These are phyloP conservation scores for Siphonodentalium dalli DNA, from an alignment of 2,888 invertebrate species.

Conservation along the genomic window DNA sequence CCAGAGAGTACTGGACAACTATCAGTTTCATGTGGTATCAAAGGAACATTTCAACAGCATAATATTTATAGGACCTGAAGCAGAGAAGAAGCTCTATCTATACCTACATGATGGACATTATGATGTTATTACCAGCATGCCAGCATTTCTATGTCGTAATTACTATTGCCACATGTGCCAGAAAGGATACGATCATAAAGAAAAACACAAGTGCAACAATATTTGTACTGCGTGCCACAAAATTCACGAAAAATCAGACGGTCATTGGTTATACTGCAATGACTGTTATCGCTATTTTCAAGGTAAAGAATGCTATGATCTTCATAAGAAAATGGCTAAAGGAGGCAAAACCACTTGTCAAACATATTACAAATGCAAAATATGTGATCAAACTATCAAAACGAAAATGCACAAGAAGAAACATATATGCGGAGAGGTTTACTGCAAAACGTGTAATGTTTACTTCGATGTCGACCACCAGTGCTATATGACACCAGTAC, in stretches of 20 bases:
- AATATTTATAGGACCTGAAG: conserved; percentile 14
- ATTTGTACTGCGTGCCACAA: conserved; percentile 12
- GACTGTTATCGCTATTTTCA: conserved; percentile 13
- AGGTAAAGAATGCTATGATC: conserved; percentile 6
- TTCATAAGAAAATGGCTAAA: conserved; percentile 2
- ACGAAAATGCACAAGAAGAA: not conserved
- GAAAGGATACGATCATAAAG: conserved; percentile 14
- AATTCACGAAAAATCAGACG: conserved; percentile 2
- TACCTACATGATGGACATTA: conserved; percentile 17
- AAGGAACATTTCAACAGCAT: conserved; percentile 21
- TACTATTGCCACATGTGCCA: conserved; percentile 16
- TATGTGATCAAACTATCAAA: conserved; percentile 14
- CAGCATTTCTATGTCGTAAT: conserved; percentile 16
- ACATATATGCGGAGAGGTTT: conserved; percentile 17
- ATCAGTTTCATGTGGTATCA: conserved; percentile 22
- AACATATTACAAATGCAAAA: conserved; percentile 12
- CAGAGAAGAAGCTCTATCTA: too few species aligned
- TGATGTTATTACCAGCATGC: conserved; percentile 27
- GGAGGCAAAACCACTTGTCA: conserved; percentile 15
- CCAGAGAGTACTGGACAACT: conserved; percentile 11
- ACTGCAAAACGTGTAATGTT: conserved; percentile 19
- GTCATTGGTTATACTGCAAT: conserved; percentile 9
- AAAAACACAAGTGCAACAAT: conserved; percentile 18
- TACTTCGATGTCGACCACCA: conserved; percentile 15
- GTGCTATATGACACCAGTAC: conserved; percentile 23